Evolutionary conservation across 1,140 invertebrate genomes (phyloP), one percentile per base, ranked within the genome.

Genomic region (Microplitis mediator): DNA sequence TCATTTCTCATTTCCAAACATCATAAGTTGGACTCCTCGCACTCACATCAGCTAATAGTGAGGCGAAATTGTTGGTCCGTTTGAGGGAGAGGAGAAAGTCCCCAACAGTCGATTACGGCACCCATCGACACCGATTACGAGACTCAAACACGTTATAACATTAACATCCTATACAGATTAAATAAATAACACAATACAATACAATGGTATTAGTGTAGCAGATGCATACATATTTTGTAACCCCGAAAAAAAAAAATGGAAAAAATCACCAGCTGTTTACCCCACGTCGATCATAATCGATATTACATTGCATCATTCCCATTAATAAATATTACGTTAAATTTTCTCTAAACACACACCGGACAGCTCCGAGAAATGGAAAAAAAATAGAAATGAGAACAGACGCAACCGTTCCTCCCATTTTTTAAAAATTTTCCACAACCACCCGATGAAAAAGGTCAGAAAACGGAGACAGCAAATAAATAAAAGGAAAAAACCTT

Each of bases 121-220:
- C 50, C 56, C 65, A 75, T 79, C 77, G 74, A 81, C 79, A 77
- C 82, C 78, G 77, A 82, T 82, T 81, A 80, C 77, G 72, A 71
- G 71, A 62, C 77, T n/a, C 14, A 65, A 45, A 45, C 4, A 45
- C 39, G 39, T 45, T 45, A 45, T 45, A 45, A 11, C 39, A 45
- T 45, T 45, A 45, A 45, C 39, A 45, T 45, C 5, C 39, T 45
- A 45, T 45, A 45, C 39, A 45, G 39, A 45, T 45, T 45, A 45
- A 45, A 45, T 6, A 79, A 78, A 80, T 78, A 77, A 74, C 71
- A 77, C 72, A 79, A 45, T 45, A 45, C 39, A 45, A 45, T 45
- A 11, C 11, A 45, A 45, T 61, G 45, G 36, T 16, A 61, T 52
- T 32, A 74, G 56, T 52, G 72, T 50, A 58, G 51, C 67, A 68